Evolutionary conservation across 2,888 invertebrate genomes (phyloP), one percentile per base, ranked within the genome.

Genomic region (Leptarthrus brevirostris): DNA sequence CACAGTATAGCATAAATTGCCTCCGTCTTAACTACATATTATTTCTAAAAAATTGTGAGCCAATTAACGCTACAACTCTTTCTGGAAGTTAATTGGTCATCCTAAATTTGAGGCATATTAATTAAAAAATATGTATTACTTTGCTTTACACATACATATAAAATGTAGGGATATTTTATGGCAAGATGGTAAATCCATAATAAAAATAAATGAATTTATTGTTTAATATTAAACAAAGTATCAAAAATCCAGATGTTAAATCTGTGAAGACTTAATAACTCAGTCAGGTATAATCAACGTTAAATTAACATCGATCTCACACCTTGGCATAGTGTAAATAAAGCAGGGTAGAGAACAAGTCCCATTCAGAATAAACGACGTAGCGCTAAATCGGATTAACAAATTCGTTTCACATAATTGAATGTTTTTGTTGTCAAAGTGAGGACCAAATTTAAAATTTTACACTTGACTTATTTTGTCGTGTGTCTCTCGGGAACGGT

Each of bases 391-490:
- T 83, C 84, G 81, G 84, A 83, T 84, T 84, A 84, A 80, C 81
- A 82, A 82, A 83, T 83, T 76, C 78, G 72, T 83, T 83, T 82
- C 83, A 81, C 82, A 82, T 84, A 84, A 84, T 83, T 83, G 83
- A 83, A 81, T 81, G 80, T 80, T 80, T 81, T 79, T 81, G 81
- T 81, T 81, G 80, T 79, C 78, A 79, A 83, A 83, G 82, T 83
- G 83, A 81, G 81, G 82, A 83, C 80, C 81, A 85, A 84, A 84
- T 84, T 85, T 84, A 84, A 84, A 84, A 85, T 84, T 84, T 85
- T 81, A 82, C 84, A 83, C 84, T 84, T 83, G 84, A 84, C 84
- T 84, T 84, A 80, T 77, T 81, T 79, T 76, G 74, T 76, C 77
- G 77, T 76, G 76, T 76, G 77, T 76, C 74, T 72, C 49, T 56